Base-by-base conservation (phyloP, 92 coral and sea anemone genomes). In the Galaxea fascicularis region DNA sequence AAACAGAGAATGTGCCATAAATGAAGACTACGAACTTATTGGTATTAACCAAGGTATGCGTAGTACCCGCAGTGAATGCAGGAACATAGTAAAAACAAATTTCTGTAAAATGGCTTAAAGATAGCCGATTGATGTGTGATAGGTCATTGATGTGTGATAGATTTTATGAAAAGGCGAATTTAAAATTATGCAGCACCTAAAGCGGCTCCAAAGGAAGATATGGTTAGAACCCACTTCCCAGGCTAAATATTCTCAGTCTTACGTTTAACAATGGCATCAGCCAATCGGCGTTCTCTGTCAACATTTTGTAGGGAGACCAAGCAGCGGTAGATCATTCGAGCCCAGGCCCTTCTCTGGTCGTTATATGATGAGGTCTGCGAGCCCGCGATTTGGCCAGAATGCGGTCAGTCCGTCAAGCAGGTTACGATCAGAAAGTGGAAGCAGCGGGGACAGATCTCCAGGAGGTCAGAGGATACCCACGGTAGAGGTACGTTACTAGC, bases 301-400 rank as follows among this genome's bases (percentile, higher is more conserved):
- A 17, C 8, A 15, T 52, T 24, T 54, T 83, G 8, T 76, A 64
- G 74, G 83, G 15, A 80, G 94, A 62, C 94, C 97, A 65, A 72
- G 75, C 60, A 85, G 93, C 59, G 89, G 88, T 3, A 67, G 80
- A 15, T 76, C 91, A 16, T 39, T 89, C 27, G 94, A 91, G 17
- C 88, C 86, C 30, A 89, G 95, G 71, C 94, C 95, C 63, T 86
- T 85, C 78, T 89, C 95, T 52, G 90, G 88, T 65, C 91, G 91
- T 30, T 81, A 74, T 75, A 10, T 62, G 47, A 71, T 80, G 39
- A 74, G 65, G 47, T 82, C 92, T 52, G 76, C 75, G 44, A 93
- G 95, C 77, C 95, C 95, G 11, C 78, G 86, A 24, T 85, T 83
- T 66, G 87, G 80, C 10, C 93, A 89, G 62, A 94, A 91, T 85